phyloP scores from a whole-genome alignment of 2,113 vertebrate species.

The Syngnathus typhle region DNA sequence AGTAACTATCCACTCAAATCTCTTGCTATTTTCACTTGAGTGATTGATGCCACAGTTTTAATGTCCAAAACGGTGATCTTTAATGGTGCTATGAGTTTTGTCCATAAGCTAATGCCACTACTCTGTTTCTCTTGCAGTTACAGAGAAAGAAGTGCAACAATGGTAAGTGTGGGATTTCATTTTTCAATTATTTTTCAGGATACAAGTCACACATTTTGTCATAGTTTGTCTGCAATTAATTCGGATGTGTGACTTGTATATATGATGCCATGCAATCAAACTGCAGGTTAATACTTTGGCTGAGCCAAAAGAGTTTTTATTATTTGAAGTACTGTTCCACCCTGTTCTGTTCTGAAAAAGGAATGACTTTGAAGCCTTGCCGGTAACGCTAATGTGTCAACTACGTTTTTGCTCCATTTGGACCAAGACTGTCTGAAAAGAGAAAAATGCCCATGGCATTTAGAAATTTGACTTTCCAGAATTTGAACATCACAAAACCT shows the following conservation, averaged over 20 bases:
- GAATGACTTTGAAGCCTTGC: conserved; percentile 50
- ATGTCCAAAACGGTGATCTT: conserved; percentile 31
- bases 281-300: not conserved
- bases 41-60: conserved; percentile 10
- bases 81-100: conserved; percentile 15
- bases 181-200: conserved; percentile 13
- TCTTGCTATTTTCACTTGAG: conserved; percentile 7
- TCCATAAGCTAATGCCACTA: conserved; percentile 28
- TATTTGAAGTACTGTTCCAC: conserved; percentile 33
- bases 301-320: conserved; percentile 6
- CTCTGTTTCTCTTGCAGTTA: conserved; percentile 79
- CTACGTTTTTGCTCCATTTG: conserved; percentile 39
- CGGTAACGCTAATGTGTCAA: conserved; percentile 44
- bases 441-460: conserved; percentile 16
- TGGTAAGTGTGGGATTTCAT: conserved; percentile 78
- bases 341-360: conserved; percentile 52
- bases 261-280: not conserved
- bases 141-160: conserved; percentile 92
- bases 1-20: not conserved
- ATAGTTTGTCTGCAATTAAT: too few species aligned
- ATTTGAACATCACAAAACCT: conserved; percentile 27
- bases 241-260: not conserved
- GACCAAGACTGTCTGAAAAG: conserved; percentile 34
- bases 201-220: too few species aligned
- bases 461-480: conserved; percentile 17